Base-by-base conservation (phyloP, 2,888 invertebrate species). In the Netelia inedita region DNA sequence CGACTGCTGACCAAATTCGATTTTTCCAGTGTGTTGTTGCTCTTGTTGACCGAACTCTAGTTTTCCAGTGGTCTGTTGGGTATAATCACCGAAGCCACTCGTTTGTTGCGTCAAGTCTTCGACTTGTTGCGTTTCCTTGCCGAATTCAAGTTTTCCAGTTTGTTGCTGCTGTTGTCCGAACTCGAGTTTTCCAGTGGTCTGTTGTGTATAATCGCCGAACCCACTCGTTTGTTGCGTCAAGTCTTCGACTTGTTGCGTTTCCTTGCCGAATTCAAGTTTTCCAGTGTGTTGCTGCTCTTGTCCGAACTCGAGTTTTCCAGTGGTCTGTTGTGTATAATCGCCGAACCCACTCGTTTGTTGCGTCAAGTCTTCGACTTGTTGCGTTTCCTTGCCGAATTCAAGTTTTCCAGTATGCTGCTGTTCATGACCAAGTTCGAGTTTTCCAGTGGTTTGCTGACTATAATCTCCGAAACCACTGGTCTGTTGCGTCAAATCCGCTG, bases 31-130 rank as follows among this genome's bases (percentile, higher is more conserved):
- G 5, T n/a, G 19, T 10, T 59, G 41, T 9, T 72, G 91, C 6
- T 90, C 87, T 86, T 93, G 91, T 85, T 94, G 94, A 63, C 88
- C 91, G 8, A 86, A 69, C 16, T 82, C 75, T 41, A 50, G 50
- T 9, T 79, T 50, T 10, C 71, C 71, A 8, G 23, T 21, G 59
- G 75, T 46, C 10, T 81, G 81, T 14, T 81, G 81, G 2, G 43
- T 74, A 28, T 82, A 81, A 86, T 91, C 88, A 89, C 89, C 43
- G 84, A 46, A 14, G 3, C 14, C 82, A 79, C 81, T 87, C 71
- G 78, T 80, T 65, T 79, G 85, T 68, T 85, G 86, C n/a, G 63
- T 83, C 16, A 46, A 61, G 55, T 86, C 84, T 69, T 87, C 79
- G 23, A 35, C 73, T n/a, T 86, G 86, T 79, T 88, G 87, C 55